A percentile compares a stretch with the other conserved stretches of the same genome.
These are phyloP conservation scores for Tenthredo distinguenda DNA, from an alignment of 2,888 invertebrate genomes.

Conservation along the genomic window DNA sequence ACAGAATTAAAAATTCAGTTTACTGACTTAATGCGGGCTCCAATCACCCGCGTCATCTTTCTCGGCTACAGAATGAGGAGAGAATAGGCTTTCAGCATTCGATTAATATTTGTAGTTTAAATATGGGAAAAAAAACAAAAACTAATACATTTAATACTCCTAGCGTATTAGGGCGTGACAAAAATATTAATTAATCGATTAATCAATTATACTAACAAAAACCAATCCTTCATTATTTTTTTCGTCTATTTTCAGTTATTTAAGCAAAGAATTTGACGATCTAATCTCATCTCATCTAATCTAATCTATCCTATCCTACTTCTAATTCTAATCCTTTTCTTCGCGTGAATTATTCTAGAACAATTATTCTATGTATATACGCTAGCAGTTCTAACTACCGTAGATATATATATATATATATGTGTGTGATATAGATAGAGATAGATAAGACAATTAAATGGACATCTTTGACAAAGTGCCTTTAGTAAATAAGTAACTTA, in stretches of 20 bases:
- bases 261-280: background rate
- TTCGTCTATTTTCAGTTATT: background rate
- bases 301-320: background rate
- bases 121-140: no score
- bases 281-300: background rate
- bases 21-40: background rate
- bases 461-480: conserved; percentile 22
- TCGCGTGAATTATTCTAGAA: background rate
- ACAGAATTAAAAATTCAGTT: background rate
- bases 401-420: background rate
- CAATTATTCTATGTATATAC: conserved; percentile 1
- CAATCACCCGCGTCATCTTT: background rate
- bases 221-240: background rate
- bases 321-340: background rate
- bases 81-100: background rate
- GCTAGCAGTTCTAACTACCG: conserved; percentile 25
- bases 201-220: conserved; percentile 18
- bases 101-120: background rate
- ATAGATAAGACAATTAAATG: conserved; percentile 20
- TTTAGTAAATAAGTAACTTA: conserved; percentile 20
- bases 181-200: conserved; percentile 1
- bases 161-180: background rate
- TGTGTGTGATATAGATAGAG: background rate
- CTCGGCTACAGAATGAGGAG: background rate
- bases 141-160: conserved; percentile 28